phyloP scores from a whole-genome alignment of 2,113 vertebrate genomes.

The Lepus timidus region DNA sequence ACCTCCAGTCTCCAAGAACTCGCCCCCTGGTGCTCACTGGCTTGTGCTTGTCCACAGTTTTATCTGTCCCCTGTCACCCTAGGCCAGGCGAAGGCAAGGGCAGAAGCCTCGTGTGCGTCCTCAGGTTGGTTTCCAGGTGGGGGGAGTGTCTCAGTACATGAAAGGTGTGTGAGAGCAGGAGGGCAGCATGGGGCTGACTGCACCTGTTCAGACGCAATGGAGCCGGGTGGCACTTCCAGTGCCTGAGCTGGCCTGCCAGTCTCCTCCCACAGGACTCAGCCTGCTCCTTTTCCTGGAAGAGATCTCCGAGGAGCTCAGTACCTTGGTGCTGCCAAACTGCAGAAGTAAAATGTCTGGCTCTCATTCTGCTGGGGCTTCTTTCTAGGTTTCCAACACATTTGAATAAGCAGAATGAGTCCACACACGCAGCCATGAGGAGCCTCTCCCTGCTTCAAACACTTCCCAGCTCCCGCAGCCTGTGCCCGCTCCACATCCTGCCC shows the following conservation, averaged over 20 bases:
- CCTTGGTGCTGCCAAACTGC: background rate
- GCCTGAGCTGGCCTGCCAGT: conserved; percentile 27
- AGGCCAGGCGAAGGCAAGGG: background rate
- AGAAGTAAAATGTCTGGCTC: conserved; percentile 60
- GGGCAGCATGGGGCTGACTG: background rate
- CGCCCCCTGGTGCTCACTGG: background rate
- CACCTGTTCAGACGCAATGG: background rate
- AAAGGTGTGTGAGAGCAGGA: background rate
- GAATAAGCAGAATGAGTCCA: conserved; percentile 65
- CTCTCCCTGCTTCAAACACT: background rate
- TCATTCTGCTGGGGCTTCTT: conserved; percentile 60
- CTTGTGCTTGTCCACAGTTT: background rate
- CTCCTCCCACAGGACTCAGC: conserved; percentile 62
- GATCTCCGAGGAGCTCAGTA: conserved; percentile 59
- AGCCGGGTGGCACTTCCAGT: conserved; percentile 61
- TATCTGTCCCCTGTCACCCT: background rate
- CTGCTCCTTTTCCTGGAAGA: conserved; percentile 71
- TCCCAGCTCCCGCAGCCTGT: background rate
- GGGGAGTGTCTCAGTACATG: background rate
- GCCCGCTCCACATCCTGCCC: background rate
- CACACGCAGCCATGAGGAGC: background rate
- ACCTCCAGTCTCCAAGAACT: background rate
- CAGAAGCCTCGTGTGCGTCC: background rate
- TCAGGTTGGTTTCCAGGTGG: background rate
- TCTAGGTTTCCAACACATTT: conserved; percentile 79